These are phyloP conservation scores for Rhineura floridana DNA, from an alignment of 2,113 vertebrate genomes.

Conservation along the genomic window DNA sequence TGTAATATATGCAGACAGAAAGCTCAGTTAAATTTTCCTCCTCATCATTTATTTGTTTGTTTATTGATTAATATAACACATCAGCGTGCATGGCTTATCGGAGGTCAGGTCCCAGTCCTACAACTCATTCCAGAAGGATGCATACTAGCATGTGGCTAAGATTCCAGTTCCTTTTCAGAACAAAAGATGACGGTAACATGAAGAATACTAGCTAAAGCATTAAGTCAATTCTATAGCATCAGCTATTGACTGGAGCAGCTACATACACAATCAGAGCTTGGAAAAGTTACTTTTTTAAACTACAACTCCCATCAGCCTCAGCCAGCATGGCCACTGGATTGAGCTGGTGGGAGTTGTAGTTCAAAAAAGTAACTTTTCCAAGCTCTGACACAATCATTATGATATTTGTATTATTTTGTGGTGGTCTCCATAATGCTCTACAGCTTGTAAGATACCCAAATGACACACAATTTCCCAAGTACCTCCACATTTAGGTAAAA, in stretches of 20 bases:
- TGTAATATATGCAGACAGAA: not conserved
- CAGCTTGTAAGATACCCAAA: not conserved
- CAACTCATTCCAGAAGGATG: not conserved
- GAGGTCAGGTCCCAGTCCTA: not conserved
- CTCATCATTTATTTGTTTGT: not conserved
- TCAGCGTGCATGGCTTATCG: no score
- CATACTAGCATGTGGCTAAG: not conserved
- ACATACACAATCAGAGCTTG: no score
- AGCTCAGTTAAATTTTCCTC: not conserved
- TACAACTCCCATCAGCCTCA: no score
- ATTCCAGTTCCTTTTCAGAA: not conserved
- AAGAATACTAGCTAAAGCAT: not conserved
- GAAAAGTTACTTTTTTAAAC: no score
- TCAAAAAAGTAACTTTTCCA: no score
- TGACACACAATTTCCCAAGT: not conserved
- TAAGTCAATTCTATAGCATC: not conserved
- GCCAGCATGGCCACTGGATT: no score
- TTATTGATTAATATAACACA: not conserved
- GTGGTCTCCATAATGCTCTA: not conserved
- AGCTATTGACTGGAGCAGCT: not conserved
- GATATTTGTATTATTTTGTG: not conserved
- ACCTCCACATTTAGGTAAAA: not conserved
- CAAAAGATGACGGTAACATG: not conserved
- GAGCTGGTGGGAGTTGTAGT: no score
- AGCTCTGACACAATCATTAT: no score